Evolutionary conservation across 2,113 vertebrate genomes (phyloP).

Genomic region (Tenebrosternarchus preto): DNA sequence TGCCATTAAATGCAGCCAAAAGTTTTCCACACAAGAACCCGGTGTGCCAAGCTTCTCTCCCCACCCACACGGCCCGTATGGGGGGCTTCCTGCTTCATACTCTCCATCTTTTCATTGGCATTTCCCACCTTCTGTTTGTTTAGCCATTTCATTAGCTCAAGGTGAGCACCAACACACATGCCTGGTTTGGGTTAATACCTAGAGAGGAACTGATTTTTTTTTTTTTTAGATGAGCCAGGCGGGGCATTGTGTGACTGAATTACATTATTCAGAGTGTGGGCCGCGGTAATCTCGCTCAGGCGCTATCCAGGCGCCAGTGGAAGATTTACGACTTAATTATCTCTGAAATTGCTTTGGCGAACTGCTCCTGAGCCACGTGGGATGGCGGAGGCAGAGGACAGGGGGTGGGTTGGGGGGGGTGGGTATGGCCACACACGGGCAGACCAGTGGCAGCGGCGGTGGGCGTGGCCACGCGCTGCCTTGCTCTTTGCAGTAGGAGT

Average conservation of each 20-base stretch:
- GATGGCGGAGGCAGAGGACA: conserved; percentile 38
- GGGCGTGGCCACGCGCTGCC: too few species aligned
- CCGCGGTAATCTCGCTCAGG: conserved; percentile 54
- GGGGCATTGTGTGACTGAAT: conserved; percentile 58
- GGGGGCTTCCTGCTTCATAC: conserved; percentile 11
- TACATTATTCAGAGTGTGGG: conserved; percentile 57
- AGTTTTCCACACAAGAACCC: too few species aligned
- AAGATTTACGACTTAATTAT: conserved; percentile 81
- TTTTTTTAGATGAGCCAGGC: conserved; percentile 56
- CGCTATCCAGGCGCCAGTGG: conserved; percentile 58
- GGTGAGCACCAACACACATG: conserved; percentile 59
- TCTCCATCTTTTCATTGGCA: conserved; percentile 15
- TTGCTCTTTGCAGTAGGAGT: too few species aligned
- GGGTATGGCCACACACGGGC: too few species aligned
- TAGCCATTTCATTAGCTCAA: conserved; percentile 67
- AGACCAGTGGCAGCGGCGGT: too few species aligned
- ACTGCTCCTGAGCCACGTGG: conserved; percentile 55
- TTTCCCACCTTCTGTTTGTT: conserved; percentile 67
- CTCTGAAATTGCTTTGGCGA: conserved; percentile 65
- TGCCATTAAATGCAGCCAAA: too few species aligned
- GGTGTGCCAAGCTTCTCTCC: conserved; percentile 1
- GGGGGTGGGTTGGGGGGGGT: too few species aligned
- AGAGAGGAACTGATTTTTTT: conserved; percentile 60
- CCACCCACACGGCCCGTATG: conserved; percentile 37
- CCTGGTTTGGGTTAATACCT: conserved; percentile 52